These are phyloP conservation scores for Phyllotreta striolata DNA, from an alignment of 2,888 invertebrate genomes.

Conservation along the genomic window DNA sequence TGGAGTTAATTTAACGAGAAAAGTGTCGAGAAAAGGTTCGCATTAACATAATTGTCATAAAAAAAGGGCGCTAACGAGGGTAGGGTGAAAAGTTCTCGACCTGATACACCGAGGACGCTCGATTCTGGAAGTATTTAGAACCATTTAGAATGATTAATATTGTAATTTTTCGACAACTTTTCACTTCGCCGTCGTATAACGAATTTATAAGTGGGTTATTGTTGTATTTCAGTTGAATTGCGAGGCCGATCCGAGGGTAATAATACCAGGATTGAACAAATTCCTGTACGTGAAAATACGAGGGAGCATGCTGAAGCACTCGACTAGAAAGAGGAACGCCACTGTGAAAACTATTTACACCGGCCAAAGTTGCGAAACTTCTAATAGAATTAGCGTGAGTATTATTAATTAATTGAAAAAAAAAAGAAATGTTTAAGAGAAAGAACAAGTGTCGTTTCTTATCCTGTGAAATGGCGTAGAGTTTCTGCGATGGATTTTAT, in stretches of 20 bases:
- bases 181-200: no score
- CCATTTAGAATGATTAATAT: no score
- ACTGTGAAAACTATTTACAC: slow-evolving; percentile 58
- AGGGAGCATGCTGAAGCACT: slow-evolving; percentile 65
- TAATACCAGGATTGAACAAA: slow-evolving; percentile 77
- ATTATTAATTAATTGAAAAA: not conserved
- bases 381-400: slow-evolving; percentile 76
- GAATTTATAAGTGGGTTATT: not conserved
- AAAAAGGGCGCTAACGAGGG: slow-evolving; percentile 1
- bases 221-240: slow-evolving; percentile 74
- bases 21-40: slow-evolving; percentile 17
- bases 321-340: slow-evolving; percentile 67
- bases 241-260: slow-evolving; percentile 80
- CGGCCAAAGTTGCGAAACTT: slow-evolving; percentile 70
- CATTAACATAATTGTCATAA: slow-evolving; percentile 18
- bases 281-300: slow-evolving; percentile 82
- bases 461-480: no score
- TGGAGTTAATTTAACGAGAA: slow-evolving; percentile 21
- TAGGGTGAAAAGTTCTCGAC: no score
- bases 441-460: not conserved
- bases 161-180: no score
- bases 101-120: no score
- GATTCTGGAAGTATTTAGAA: no score
- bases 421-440: not conserved
- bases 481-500: no score